Conservation (phyloP, 2,888 invertebrate genomes). For the Dryobotodes eremita region DNA sequence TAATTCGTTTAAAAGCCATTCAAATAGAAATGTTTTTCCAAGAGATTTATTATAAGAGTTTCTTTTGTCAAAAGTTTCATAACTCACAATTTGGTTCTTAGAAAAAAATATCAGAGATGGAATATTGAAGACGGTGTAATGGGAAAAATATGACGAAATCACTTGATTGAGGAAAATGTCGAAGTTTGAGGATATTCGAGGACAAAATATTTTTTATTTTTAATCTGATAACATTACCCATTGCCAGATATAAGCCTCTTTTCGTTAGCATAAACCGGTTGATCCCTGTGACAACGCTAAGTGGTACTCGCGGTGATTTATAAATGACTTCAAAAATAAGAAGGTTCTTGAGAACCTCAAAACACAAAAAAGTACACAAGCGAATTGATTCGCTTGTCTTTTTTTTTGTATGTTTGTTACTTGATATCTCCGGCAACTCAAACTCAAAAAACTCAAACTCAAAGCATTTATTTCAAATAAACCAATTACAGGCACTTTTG, state of each 20-base stretch:
- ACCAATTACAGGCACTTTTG: no score
- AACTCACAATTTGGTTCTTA: not conserved
- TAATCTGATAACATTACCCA: not conserved
- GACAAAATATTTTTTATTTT: conserved; percentile 15
- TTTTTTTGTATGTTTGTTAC: no score
- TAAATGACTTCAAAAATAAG: no score
- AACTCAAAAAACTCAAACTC: no score
- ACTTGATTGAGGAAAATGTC: conserved; percentile 2
- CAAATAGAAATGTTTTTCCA: not conserved
- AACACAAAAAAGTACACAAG: no score
- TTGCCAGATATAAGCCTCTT: not conserved
- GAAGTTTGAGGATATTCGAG: not conserved
- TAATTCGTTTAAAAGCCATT: conserved; percentile 4
- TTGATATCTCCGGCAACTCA: no score
- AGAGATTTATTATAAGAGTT: not conserved
- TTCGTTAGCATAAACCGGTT: not conserved
- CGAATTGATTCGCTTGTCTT: no score
- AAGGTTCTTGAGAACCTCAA: no score
- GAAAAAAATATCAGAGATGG: not conserved
- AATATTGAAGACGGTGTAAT: not conserved
- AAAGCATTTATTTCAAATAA: no score
- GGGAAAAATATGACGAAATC: not conserved
- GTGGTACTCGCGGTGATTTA: no score
- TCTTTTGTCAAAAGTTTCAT: not conserved
- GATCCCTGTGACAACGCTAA: not conserved